These are phyloP conservation scores for Pipistrellus pygmaeus DNA, from an alignment of 2,797 vertebrate species.

Conservation along the genomic window DNA sequence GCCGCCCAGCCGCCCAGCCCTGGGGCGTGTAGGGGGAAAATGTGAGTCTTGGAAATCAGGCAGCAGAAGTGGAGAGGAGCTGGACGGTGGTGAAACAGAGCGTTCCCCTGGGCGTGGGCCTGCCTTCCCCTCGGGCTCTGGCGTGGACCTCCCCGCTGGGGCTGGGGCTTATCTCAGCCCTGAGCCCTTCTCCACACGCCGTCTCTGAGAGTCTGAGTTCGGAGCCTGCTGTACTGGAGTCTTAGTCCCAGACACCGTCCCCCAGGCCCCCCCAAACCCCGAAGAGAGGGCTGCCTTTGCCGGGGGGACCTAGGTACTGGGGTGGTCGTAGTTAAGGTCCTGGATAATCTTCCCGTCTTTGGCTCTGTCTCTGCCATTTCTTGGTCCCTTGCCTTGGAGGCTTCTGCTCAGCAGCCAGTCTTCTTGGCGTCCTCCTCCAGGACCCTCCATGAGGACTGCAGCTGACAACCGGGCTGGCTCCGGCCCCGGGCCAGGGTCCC, in stretches of 20 bases:
- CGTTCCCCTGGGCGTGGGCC: background rate
- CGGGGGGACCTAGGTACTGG: background rate
- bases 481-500: background rate
- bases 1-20: constrained; percentile 45
- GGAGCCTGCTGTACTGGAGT: background rate
- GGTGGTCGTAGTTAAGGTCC: background rate
- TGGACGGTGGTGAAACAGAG: background rate
- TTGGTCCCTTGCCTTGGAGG: background rate
- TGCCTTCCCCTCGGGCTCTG: background rate
- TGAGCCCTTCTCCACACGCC: background rate
- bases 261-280: background rate
- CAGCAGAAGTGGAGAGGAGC: constrained; percentile 20
- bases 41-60: constrained; percentile 72
- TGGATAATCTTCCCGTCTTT: background rate
- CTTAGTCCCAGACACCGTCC: background rate
- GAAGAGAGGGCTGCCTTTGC: background rate
- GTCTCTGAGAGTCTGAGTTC: background rate
- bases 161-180: background rate
- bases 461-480: background rate
- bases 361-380: background rate
- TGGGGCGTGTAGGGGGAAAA: constrained; percentile 72
- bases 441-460: background rate
- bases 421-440: background rate
- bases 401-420: background rate
- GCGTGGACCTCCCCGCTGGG: background rate